Evolutionary conservation across 2,797 vertebrate genomes (phyloP).

Genomic region (Protosalanx chinensis): DNA sequence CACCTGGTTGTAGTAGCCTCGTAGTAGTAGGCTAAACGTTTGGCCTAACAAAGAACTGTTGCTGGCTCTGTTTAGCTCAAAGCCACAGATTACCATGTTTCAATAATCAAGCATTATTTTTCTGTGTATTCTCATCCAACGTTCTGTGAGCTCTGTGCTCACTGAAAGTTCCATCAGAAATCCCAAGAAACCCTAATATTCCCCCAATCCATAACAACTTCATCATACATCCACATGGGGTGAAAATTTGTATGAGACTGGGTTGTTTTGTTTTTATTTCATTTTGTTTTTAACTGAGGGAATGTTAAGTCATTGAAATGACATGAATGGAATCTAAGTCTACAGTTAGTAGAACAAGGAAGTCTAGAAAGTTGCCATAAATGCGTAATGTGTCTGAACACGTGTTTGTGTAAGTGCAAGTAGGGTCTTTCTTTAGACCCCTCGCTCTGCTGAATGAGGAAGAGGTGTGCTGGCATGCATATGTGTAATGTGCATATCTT

Average conservation of each 20-base stretch:
- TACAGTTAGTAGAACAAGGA: conserved; percentile 36
- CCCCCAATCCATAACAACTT: too few species aligned
- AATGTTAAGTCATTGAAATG: neutral
- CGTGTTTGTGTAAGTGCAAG: conserved; percentile 1
- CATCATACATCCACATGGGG: too few species aligned
- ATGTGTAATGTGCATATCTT: neutral
- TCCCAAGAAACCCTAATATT: neutral
- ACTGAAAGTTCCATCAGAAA: neutral
- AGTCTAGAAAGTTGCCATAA: conserved; percentile 42
- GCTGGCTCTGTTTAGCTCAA: too few species aligned
- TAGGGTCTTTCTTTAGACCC: neutral
- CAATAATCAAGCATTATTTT: too few species aligned
- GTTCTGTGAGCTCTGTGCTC: too few species aligned
- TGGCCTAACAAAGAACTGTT: too few species aligned
- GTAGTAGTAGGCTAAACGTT: neutral
- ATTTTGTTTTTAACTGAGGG: neutral
- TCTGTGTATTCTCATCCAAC: too few species aligned
- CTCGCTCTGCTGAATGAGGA: neutral
- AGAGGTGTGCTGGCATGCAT: neutral
- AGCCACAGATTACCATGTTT: too few species aligned
- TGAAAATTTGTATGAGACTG: too few species aligned
- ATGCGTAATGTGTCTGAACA: conserved; percentile 31
- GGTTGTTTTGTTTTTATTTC: neutral
- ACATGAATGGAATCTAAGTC: neutral
- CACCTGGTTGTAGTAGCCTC: neutral